Conservation (phyloP, 2,113 vertebrate species). For the Pomatostomus ruficeps region DNA sequence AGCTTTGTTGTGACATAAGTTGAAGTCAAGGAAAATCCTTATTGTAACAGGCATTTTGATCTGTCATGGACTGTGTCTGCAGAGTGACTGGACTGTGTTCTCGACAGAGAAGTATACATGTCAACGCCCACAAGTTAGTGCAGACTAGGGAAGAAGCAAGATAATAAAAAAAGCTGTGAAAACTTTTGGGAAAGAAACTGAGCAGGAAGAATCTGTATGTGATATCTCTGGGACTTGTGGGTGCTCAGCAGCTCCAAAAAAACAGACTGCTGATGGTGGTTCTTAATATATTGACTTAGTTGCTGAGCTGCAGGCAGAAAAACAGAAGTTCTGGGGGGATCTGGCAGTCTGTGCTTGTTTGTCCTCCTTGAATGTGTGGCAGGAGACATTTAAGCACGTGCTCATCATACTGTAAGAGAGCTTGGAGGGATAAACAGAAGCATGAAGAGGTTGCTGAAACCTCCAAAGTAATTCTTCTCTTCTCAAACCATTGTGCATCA, state of each 20-base stretch:
- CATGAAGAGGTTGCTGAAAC: background rate
- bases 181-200: background rate
- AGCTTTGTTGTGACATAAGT: constrained; percentile 14
- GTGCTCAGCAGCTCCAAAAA: background rate
- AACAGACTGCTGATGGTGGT: background rate
- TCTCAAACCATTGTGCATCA: background rate
- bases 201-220: background rate
- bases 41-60: constrained; percentile 10
- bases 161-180: background rate
- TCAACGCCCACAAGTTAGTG: background rate
- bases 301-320: background rate
- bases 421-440: background rate
- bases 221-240: background rate
- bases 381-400: background rate
- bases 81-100: background rate
- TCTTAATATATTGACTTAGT: background rate
- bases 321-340: background rate
- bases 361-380: background rate
- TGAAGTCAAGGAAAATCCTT: background rate
- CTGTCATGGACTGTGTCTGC: background rate
- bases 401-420: background rate
- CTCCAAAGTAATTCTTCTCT: background rate
- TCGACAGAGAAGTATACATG: background rate
- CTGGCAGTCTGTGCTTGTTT: background rate
- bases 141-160: background rate